These are phyloP conservation scores for Drosophila anceps DNA, from an alignment of 2,888 invertebrate genomes.

Conservation along the genomic window DNA sequence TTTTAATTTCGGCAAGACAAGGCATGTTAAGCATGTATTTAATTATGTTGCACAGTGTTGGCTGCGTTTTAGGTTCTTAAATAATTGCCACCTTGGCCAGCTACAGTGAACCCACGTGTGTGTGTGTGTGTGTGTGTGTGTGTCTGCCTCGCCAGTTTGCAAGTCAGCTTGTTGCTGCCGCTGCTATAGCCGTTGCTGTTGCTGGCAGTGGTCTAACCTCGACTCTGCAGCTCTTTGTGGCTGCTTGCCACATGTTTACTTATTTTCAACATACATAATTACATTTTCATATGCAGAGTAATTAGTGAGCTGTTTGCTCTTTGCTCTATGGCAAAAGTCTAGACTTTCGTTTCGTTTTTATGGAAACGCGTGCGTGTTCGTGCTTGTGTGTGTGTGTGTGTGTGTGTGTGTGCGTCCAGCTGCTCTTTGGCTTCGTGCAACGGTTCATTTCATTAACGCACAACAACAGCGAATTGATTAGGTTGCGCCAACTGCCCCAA, in stretches of 20 bases:
- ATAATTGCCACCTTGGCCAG: conserved; percentile 46
- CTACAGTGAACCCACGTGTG: background rate
- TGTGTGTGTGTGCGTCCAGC: conserved; percentile 6
- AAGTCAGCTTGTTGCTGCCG: conserved; percentile 13
- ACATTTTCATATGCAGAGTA: conserved; percentile 62
- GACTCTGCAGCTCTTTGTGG: conserved; percentile 46
- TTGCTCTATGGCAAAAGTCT: conserved; percentile 33
- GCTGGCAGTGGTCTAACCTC: conserved; percentile 55
- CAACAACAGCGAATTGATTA: conserved; percentile 71
- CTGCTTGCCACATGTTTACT: conserved; percentile 57
- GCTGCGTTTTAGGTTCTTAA: conserved; percentile 39
- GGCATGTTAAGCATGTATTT: conserved; percentile 31
- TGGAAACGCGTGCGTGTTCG: conserved; percentile 7
- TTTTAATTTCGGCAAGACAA: conserved; percentile 9
- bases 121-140: background rate
- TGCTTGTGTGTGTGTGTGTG: background rate
- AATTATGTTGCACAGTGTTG: conserved; percentile 53
- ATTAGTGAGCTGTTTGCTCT: conserved; percentile 42
- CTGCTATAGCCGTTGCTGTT: conserved; percentile 3
- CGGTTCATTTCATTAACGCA: conserved; percentile 52
- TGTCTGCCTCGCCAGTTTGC: conserved; percentile 1
- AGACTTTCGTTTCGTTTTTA: conserved; percentile 41
- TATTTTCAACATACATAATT: conserved; percentile 58
- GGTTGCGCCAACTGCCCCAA: background rate
- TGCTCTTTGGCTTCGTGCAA: conserved; percentile 19